Evolutionary conservation across 1,140 invertebrate genomes (phyloP).

Genomic region (Bradynema listronoti): DNA sequence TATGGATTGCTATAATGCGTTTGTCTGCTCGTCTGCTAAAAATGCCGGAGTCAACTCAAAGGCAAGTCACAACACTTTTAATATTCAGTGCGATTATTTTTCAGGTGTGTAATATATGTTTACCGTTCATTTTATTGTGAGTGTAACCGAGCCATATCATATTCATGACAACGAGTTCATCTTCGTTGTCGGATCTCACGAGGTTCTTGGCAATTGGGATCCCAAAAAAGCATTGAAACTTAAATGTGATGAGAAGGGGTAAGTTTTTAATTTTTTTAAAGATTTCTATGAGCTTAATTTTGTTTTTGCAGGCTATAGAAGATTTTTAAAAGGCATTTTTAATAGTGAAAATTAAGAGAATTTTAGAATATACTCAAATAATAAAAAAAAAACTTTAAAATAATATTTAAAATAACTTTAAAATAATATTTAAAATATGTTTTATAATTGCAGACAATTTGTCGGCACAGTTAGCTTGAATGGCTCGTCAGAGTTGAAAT

Average conservation of each 20-base stretch:
- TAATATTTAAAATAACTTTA: not conserved
- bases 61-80: too few relatives aligned
- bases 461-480: constrained; percentile 29
- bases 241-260: constrained; percentile 34
- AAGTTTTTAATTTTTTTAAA: not conserved
- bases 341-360: not conserved
- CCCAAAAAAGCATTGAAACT: constrained; percentile 30
- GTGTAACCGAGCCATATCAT: constrained; percentile 27
- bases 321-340: not conserved
- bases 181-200: constrained; percentile 48
- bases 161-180: constrained; percentile 44
- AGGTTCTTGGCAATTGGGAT: constrained; percentile 36
- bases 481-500: constrained; percentile 43
- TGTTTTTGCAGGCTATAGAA: too few relatives aligned
- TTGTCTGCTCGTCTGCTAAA: too few relatives aligned
- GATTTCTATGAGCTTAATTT: not conserved
- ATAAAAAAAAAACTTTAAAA: not conserved
- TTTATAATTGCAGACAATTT: constrained; percentile 33
- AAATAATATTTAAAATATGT: constrained; percentile 4
- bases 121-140: constrained; percentile 45
- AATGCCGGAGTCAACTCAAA: too few relatives aligned
- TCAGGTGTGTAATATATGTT: constrained; percentile 40
- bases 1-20: too few relatives aligned
- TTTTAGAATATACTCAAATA: not conserved
- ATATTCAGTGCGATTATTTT: too few relatives aligned